These are phyloP conservation scores for Mesitornis unicolor DNA, from an alignment of 2,113 vertebrate genomes.

Conservation along the genomic window DNA sequence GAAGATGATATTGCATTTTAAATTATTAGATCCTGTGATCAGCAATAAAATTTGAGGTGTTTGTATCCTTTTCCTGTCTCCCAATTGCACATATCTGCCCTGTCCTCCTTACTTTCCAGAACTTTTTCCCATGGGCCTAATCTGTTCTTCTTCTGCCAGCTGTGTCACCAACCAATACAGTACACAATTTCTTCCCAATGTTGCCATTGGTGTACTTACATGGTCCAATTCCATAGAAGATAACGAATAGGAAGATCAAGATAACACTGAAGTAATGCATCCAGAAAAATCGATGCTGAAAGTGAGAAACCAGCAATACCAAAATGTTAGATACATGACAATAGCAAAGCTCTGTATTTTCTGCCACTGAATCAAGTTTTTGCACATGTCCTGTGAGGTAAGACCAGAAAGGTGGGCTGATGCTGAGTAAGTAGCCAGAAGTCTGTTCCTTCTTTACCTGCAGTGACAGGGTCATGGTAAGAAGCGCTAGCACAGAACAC, in stretches of 20 bases:
- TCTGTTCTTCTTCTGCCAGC: background rate
- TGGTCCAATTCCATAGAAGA: slow-evolving; percentile 79
- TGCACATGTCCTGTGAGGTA: background rate
- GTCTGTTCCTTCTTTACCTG: slow-evolving; percentile 69
- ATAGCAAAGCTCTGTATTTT: background rate
- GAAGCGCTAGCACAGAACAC: slow-evolving; percentile 70
- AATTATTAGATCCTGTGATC: background rate
- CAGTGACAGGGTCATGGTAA: slow-evolving; percentile 75
- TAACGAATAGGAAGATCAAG: slow-evolving; percentile 80
- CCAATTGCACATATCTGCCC: background rate
- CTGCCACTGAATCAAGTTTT: background rate
- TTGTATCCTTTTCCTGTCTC: background rate
- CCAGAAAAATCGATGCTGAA: slow-evolving; percentile 75
- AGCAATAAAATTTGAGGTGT: background rate
- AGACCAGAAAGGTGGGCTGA: background rate
- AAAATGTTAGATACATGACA: background rate
- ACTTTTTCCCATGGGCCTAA: background rate
- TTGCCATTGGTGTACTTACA: slow-evolving; percentile 56
- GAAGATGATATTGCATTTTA: background rate
- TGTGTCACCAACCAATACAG: background rate
- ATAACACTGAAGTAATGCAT: slow-evolving; percentile 83
- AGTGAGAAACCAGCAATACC: background rate
- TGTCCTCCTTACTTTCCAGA: background rate
- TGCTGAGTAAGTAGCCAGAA: background rate
- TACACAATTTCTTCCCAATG: background rate